These are phyloP conservation scores for Salvelinus namaycush DNA, from an alignment of 2,113 vertebrate species.

Conservation along the genomic window DNA sequence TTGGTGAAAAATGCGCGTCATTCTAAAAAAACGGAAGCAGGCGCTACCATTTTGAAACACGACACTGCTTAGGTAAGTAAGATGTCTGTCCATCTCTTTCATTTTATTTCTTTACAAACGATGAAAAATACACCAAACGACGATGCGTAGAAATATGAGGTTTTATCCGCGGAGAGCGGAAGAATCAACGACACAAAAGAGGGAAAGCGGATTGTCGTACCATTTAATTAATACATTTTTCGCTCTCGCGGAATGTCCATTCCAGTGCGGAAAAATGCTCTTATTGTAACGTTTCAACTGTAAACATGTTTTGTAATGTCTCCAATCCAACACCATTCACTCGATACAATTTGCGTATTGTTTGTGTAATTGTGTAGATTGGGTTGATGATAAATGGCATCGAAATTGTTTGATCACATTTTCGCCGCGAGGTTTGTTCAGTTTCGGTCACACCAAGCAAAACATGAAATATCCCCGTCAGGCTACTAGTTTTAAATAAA, in stretches of 20 bases:
- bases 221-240: not conserved
- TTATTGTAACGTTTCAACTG: conserved; percentile 22
- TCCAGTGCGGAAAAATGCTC: conserved; percentile 38
- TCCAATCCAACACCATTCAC: not conserved
- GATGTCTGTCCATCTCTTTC: conserved; percentile 48
- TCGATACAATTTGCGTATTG: too few species aligned
- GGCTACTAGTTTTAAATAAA: not conserved
- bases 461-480: not conserved
- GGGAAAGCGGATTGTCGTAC: too few species aligned
- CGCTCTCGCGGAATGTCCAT: not conserved
- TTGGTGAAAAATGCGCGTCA: conserved; percentile 58
- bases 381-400: not conserved
- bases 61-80: conserved; percentile 81
- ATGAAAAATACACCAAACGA: not conserved
- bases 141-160: not conserved
- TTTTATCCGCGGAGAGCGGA: too few species aligned
- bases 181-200: too few species aligned
- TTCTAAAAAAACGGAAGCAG: conserved; percentile 72
- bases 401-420: not conserved
- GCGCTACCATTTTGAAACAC: conserved; percentile 82
- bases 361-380: too few species aligned
- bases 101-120: not conserved
- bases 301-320: not conserved
- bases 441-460: not conserved
- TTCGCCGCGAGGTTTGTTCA: not conserved